Conservation (phyloP, 2,797 vertebrate species). For the Tenualosa thibaudeaui region DNA sequence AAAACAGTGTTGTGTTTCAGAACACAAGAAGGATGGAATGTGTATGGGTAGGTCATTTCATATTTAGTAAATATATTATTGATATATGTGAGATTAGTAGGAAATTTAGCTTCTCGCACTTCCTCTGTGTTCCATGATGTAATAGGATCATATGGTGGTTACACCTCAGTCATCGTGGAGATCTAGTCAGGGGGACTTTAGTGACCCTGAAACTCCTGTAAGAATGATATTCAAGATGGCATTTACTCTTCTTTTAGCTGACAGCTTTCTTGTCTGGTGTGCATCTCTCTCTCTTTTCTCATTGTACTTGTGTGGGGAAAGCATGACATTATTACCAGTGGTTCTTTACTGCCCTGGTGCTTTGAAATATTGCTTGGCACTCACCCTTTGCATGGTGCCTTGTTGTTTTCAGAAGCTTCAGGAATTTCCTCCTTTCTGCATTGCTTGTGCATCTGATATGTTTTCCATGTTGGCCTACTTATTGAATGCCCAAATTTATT, state of each 20-base stretch:
- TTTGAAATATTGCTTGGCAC: neutral
- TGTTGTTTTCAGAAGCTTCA: neutral
- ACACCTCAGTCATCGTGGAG: conserved; percentile 34
- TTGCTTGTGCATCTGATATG: neutral
- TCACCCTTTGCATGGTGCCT: neutral
- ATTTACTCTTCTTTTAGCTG: neutral
- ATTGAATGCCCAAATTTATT: conserved; percentile 3
- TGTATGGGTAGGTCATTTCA: neutral
- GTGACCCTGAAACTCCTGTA: conserved; percentile 55
- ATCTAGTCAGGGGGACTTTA: conserved; percentile 38
- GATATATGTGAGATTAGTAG: neutral
- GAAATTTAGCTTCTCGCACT: neutral
- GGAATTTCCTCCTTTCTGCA: neutral
- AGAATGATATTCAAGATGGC: conserved; percentile 42
- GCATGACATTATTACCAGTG: neutral
- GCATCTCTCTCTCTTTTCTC: neutral
- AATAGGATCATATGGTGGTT: conserved; percentile 51
- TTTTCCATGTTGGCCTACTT: neutral
- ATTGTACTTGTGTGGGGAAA: neutral
- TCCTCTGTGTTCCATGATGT: conserved; percentile 31
- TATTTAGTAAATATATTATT: neutral
- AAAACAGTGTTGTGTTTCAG: neutral
- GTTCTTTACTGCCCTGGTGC: neutral
- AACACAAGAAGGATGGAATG: neutral
- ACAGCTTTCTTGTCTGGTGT: neutral